These are phyloP conservation scores for Sinopyrophorus schimmeli DNA, from an alignment of 2,888 invertebrate species.

Conservation along the genomic window DNA sequence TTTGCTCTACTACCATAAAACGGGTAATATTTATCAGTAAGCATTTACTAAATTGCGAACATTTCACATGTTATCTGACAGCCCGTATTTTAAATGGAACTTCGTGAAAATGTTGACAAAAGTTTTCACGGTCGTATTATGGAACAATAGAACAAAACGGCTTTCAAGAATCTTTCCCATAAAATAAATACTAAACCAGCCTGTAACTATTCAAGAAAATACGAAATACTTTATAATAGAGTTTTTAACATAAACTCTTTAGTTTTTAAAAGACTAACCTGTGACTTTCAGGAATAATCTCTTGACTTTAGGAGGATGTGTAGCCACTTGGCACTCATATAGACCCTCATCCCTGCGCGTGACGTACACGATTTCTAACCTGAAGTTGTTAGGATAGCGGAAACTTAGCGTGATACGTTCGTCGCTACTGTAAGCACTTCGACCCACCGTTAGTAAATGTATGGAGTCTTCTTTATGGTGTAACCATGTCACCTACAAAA, in stretches of 20 bases:
- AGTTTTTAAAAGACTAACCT: conserved; percentile 38
- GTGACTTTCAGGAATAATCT: conserved; percentile 63
- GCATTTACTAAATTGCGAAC: conserved; percentile 17
- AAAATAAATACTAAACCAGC: conserved; percentile 31
- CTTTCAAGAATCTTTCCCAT: conserved; percentile 22
- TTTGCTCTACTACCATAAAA: conserved; percentile 4
- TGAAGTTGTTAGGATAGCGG: conserved; percentile 66
- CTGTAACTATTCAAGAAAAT: conserved; percentile 25
- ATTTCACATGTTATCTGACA: conserved; percentile 21
- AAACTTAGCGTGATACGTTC: conserved; percentile 62
- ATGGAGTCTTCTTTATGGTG: conserved; percentile 61
- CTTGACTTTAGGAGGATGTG: conserved; percentile 65
- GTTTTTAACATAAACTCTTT: conserved; percentile 4
- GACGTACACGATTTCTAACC: conserved; percentile 63
- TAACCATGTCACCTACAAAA: conserved; percentile 64
- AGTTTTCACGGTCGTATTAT: conserved; percentile 22
- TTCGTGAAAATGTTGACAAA: conserved; percentile 20
- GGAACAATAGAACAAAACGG: conserved; percentile 26
- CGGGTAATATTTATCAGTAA: conserved; percentile 11
- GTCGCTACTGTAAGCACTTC: conserved; percentile 62
- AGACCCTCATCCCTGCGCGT: conserved; percentile 64
- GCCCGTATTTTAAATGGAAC: conserved; percentile 14
- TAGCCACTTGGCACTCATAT: conserved; percentile 68
- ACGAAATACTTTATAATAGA: conserved; percentile 26
- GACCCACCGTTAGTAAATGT: conserved; percentile 63